Conservation (phyloP, 2,113 vertebrate genomes). For the Saguinus imperator region DNA sequence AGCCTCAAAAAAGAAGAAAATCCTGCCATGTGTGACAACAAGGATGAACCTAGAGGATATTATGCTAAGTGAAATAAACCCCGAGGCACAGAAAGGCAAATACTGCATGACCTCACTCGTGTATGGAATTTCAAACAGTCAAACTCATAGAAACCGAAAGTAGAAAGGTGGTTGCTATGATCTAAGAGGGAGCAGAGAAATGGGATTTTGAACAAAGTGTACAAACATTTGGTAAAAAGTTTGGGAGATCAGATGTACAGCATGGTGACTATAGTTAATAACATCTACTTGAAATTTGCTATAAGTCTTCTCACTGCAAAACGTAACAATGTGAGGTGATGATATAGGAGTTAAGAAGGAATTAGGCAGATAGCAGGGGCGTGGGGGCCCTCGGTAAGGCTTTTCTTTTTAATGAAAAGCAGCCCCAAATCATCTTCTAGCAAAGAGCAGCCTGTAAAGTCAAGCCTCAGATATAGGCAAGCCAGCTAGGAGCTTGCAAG, state of each 20-base stretch:
- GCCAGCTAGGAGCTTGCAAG: no score
- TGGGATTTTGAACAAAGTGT: background rate
- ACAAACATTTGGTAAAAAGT: background rate
- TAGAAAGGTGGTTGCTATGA: background rate
- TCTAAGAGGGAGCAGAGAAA: no score
- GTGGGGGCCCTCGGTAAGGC: no score
- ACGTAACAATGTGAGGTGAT: background rate
- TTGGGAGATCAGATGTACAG: background rate
- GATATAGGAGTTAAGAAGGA: no score
- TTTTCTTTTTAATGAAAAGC: no score
- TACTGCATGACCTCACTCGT: background rate
- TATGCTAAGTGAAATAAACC: background rate
- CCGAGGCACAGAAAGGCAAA: background rate
- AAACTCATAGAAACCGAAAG: background rate
- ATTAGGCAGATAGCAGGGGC: no score
- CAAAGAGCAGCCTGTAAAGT: no score
- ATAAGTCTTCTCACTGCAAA: background rate
- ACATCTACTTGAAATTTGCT: background rate
- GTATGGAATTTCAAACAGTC: background rate
- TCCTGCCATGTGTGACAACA: background rate
- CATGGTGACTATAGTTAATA: background rate
- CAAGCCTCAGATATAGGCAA: no score
- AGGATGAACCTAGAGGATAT: background rate
- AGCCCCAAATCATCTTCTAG: no score
- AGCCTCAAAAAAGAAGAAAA: background rate